Conservation (phyloP, 1,140 invertebrate species). For the Pogonomyrmex barbatus region DNA sequence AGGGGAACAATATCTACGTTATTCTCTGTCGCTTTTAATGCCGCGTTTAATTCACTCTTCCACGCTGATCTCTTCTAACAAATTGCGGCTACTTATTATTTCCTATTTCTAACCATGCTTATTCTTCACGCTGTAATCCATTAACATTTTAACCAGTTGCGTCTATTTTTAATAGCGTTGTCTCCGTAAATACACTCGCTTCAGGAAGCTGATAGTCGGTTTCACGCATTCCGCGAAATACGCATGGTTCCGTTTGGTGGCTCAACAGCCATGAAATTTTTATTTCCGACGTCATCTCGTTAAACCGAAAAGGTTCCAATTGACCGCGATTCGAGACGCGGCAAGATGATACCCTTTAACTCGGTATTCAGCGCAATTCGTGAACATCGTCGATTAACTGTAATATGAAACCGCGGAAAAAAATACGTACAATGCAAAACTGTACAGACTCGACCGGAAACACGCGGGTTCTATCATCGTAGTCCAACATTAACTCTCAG, state of each 20-base stretch:
- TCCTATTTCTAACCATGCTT: background rate
- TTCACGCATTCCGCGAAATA: slow-evolving; percentile 12
- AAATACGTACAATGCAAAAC: background rate
- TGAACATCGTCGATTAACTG: slow-evolving; percentile 17
- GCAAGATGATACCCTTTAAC: slow-evolving; percentile 45
- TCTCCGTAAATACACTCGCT: background rate
- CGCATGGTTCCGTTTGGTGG: background rate
- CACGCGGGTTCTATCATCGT: background rate
- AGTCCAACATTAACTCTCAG: slow-evolving; percentile 44
- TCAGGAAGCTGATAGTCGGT: background rate
- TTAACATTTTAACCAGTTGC: background rate
- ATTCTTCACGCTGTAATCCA: background rate
- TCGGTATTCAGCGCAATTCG: slow-evolving; percentile 17
- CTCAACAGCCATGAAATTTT: slow-evolving; percentile 30
- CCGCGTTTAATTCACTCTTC: background rate
- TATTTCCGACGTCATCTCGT: slow-evolving; percentile 36
- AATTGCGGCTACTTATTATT: slow-evolving; percentile 6
- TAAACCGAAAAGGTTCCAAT: slow-evolving; percentile 16
- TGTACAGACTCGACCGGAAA: background rate
- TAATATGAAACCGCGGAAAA: slow-evolving; percentile 39
- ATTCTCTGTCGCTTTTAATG: background rate
- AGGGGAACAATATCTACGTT: background rate
- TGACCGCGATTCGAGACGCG: slow-evolving; percentile 27
- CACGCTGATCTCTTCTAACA: background rate
- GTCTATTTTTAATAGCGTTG: background rate